Base-by-base conservation (phyloP, 2,888 invertebrate species). In the Habrosyne pyritoides region DNA sequence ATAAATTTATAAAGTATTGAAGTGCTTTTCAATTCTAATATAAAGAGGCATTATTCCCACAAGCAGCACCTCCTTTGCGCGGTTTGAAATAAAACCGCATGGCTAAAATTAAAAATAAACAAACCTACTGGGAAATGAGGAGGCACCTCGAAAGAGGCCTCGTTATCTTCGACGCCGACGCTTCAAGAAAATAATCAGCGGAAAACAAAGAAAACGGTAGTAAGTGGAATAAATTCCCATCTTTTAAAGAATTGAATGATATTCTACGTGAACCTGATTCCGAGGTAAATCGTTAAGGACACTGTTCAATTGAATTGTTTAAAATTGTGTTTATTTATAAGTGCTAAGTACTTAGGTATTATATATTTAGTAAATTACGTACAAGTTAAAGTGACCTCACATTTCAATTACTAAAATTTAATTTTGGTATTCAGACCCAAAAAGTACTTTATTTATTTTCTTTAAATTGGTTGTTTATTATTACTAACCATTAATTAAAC, bases 81-180 rank as follows among this genome's bases (percentile, higher is more conserved):
- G 55, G 54, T 63, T 67, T 55, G 58, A 67, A 74, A 74, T 64
- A 67, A 73, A 75, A 67, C 75, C 68, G 62, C 60, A 61, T 60
- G 69, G 63, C 67, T 74, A 66, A 82, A 84, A 81, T 81, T 82
- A 84, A 84, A 84, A 84, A 82, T 77, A 83, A 49, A 82, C 74
- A 79, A 80, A 80, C 71, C 79, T 73, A 73, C 73, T 73, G 79
- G 83, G 81, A 85, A 85, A 83, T 84, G 82, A 83, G 75, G 67
- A 78, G 81, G 78, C 79, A 74, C 73, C 77, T 79, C 72, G 68
- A 76, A 79, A 83, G 77, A 77, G 70, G 61, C 72, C 83, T 86
- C 85, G 81, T 86, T 84, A 86, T 83, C 83, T 83, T 83, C 79
- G 77, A 75, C 73, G 70, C 63, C 60, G 66, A 71, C 66, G 73